phyloP scores from a whole-genome alignment of 2,797 vertebrate species.

The Lates japonicus region DNA sequence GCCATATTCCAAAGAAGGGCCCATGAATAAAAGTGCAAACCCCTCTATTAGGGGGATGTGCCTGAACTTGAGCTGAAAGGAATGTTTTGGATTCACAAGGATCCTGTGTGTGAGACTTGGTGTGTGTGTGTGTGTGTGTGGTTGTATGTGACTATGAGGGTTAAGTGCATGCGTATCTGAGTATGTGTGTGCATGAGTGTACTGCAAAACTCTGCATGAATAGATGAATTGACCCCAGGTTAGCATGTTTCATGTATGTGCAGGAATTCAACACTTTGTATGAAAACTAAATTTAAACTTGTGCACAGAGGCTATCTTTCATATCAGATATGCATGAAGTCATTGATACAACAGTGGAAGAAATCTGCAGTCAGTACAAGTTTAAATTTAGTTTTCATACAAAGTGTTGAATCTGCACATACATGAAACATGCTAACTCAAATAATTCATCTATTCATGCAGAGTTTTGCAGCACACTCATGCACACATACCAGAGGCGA shows the following conservation, averaged over 20 bases:
- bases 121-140: slow-evolving; percentile 48
- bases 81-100: slow-evolving; percentile 85
- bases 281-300: not conserved
- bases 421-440: slow-evolving; percentile 49
- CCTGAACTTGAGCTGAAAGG: slow-evolving; percentile 86
- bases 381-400: not conserved
- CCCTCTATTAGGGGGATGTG: slow-evolving; percentile 87
- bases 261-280: slow-evolving; percentile 35
- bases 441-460: slow-evolving; percentile 69
- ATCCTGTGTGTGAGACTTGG: slow-evolving; percentile 71
- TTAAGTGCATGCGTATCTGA: slow-evolving; percentile 37
- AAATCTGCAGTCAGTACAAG: slow-evolving; percentile 23
- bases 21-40: slow-evolving; percentile 86
- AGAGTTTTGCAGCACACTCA: slow-evolving; percentile 34
- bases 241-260: slow-evolving; percentile 32
- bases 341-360: not conserved
- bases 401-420: slow-evolving; percentile 29
- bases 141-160: slow-evolving; percentile 47
- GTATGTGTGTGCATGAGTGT: slow-evolving; percentile 27
- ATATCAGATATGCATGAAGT: slow-evolving; percentile 34
- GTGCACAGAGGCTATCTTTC: slow-evolving; percentile 44
- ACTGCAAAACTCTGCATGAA: slow-evolving; percentile 56
- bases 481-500: slow-evolving; percentile 18
- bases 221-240: slow-evolving; percentile 64
- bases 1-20: slow-evolving; percentile 80